Base-by-base conservation (phyloP, 2,113 vertebrate genomes). In the Psilopsiagon aymara region DNA sequence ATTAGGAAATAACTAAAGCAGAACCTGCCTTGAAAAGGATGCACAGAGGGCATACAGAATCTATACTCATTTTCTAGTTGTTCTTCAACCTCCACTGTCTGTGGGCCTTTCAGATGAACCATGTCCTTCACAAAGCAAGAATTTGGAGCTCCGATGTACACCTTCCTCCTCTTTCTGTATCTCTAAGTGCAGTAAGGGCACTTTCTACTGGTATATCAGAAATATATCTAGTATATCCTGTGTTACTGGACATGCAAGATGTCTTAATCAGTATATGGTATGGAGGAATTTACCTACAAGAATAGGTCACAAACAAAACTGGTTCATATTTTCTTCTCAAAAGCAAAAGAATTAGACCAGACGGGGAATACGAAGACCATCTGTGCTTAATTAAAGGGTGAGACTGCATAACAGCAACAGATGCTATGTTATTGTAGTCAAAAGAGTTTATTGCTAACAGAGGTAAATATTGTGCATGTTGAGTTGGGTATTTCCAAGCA, bases 301-400 rank as follows among this genome's bases (percentile, higher is more conserved):
- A 66, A 43, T 12, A 88, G 47, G 55, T 60, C 69, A 70, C 52
- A 70, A 63, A 91, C 5, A 82, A 74, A 83, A 53, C n/a, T 71
- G 52, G 11, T 55, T 84, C 82, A 7, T 69, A 41, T 80, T 82
- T 94, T 85, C 57, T 80, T 83, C 89, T 94, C 66, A 81, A 85
- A 96, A 78, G 68, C 62, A 69, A 86, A 93, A 80, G 51, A 80
- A 94, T 78, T 63, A 78, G 71, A 85, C 52, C 74, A 95, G 78
- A 75, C 13, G 0, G 64, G 78, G 60, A 92, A 52, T 47, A 91
- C 15, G 60, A 64, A 92, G 80, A 73, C 88, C 94, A 95, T 96
- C 92, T 97, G 92, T 87, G 77, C 57, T 66, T 93, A 82, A 93
- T 94, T 95, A 93, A 90, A 90, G 73, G 70, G 68, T 92, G 83